Conservation (phyloP, 2,888 invertebrate genomes). For the Graphium colonna region DNA sequence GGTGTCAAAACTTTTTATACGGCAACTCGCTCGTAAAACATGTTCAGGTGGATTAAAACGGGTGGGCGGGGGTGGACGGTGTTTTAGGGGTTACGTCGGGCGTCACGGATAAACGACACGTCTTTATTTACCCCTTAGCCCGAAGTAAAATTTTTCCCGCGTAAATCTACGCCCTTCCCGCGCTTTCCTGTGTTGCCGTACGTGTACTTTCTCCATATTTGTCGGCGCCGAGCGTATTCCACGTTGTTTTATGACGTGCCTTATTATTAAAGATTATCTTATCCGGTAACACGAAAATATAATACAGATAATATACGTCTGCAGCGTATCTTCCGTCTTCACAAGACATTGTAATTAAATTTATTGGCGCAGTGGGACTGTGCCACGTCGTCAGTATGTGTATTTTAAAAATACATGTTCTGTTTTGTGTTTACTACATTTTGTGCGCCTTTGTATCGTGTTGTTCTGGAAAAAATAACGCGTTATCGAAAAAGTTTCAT, state of each 20-base stretch:
- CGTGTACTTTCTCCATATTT: neutral
- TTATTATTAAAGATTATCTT: neutral
- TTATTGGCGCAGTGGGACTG: too few species aligned
- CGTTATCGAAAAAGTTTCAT: too few species aligned
- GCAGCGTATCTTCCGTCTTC: too few species aligned
- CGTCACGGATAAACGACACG: slow-evolving; percentile 33
- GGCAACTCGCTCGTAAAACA: slow-evolving; percentile 70
- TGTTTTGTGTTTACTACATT: neutral
- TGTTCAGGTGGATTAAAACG: slow-evolving; percentile 69
- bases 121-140: slow-evolving; percentile 27
- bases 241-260: neutral
- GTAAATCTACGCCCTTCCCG: slow-evolving; percentile 14
- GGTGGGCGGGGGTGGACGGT: slow-evolving; percentile 43
- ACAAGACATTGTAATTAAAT: too few species aligned
- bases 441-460: neutral
- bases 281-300: neutral
- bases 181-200: slow-evolving; percentile 8
- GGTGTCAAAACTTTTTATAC: slow-evolving; percentile 65
- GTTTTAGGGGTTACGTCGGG: slow-evolving; percentile 35
- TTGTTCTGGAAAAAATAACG: neutral
- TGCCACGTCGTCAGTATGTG: too few species aligned
- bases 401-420: too few species aligned
- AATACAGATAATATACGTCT: neutral
- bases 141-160: slow-evolving; percentile 16
- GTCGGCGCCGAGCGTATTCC: neutral